Evolutionary conservation across 2,888 invertebrate genomes (phyloP).

Genomic region (Trissoscelio sp.): DNA sequence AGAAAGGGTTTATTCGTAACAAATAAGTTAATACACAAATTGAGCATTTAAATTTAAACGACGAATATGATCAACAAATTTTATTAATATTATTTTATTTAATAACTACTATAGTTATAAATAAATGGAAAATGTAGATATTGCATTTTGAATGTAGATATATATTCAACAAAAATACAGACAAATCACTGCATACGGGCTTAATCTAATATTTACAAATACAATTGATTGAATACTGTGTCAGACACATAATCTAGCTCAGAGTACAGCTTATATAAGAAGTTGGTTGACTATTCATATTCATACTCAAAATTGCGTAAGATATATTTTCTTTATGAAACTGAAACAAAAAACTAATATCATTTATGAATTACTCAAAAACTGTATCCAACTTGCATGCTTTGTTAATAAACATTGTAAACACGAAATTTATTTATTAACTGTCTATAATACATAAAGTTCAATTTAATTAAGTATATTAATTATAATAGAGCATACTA

Average conservation of each 20-base stretch:
- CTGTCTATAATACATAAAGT: no score
- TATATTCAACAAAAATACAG: neutral
- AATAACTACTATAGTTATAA: no score
- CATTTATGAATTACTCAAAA: no score
- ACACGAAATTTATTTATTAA: no score
- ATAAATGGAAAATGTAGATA: no score
- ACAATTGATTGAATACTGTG: constrained; percentile 8
- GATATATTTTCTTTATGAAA: neutral
- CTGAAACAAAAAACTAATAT: no score
- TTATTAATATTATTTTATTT: neutral
- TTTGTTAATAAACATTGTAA: no score
- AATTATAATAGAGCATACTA: no score
- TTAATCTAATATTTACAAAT: constrained; percentile 16
- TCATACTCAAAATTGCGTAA: constrained; percentile 6
- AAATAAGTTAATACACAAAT: neutral
- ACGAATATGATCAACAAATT: no score
- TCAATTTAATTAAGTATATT: no score
- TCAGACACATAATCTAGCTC: constrained; percentile 3
- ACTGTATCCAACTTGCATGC: no score
- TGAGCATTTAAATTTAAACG: neutral
- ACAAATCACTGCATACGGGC: neutral
- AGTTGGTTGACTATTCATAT: constrained; percentile 10
- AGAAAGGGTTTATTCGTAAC: neutral
- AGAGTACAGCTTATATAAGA: constrained; percentile 4
- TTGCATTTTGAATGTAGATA: no score